phyloP scores from a whole-genome alignment of 2,888 invertebrate species.

The Amiota mariae region DNA sequence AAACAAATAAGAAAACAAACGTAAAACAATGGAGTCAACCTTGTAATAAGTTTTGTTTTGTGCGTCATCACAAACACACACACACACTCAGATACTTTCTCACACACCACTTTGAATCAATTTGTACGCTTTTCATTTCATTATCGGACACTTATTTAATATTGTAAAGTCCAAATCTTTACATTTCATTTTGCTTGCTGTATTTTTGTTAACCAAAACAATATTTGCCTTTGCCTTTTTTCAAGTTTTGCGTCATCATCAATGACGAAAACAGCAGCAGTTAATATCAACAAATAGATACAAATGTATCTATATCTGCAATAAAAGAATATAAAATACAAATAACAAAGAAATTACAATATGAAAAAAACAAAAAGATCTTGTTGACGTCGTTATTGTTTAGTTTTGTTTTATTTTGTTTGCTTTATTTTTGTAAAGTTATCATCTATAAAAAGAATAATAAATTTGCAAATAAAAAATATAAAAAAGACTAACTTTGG shows the following conservation, averaged over 20 bases:
- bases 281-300: background rate
- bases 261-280: background rate
- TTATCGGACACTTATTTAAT: background rate
- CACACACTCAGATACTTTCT: background rate
- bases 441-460: no score
- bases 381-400: background rate
- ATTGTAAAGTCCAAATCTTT: no score
- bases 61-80: slow-evolving; percentile 56
- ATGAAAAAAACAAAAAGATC: background rate
- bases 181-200: no score
- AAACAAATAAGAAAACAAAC: slow-evolving; percentile 7
- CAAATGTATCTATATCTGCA: background rate
- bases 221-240: background rate
- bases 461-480: background rate
- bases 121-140: slow-evolving; percentile 5
- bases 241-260: slow-evolving; percentile 1
- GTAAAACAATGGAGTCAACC: slow-evolving; percentile 48
- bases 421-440: background rate
- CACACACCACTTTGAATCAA: background rate
- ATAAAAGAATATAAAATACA: background rate
- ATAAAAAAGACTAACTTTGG: no score
- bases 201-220: no score
- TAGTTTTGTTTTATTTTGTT: background rate
- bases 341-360: background rate
- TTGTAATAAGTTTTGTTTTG: slow-evolving; percentile 59